Base-by-base conservation (phyloP, 2,797 vertebrate species). In the Hozukius guyotensis region DNA sequence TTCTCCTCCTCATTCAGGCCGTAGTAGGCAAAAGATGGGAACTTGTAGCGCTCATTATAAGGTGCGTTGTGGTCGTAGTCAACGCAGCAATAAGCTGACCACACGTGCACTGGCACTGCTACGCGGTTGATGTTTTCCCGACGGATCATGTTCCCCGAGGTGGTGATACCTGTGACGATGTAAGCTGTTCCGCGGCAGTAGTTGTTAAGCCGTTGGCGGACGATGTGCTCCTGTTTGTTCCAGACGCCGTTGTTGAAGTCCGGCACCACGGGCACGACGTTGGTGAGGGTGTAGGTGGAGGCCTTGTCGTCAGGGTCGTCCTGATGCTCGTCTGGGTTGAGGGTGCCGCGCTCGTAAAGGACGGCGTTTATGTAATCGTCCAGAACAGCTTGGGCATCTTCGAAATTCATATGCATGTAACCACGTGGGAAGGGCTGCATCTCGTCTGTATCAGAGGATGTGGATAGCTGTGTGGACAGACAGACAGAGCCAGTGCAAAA, bases 271-370 rank as follows among this genome's bases (percentile, higher is more conserved):
- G 95, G 94, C 16, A 96, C 94, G 0, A 95, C 90, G 3, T 96
- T 95, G 68, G 95, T 96, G 59, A 96, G 89, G 36, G 95, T 95
- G 92, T 95, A 95, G 55, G 95, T 94, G 73, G 95, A 81, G 38
- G 94, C 92, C 80, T 95, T 95, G 93, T 95, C 95, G 0, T 93
- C 88, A 0, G 34, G 91, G 0, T 95, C 80, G 0, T 82, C 82
- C 88, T 96, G 94, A 73, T 95, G 94, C 82, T 89, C 84, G 2
- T 94, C 94, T 0, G 93, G 93, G 85, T 94, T 95, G 52, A 95
- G 91, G 63, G 89, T 81, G 1, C 91, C 93, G 0, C 94, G 91
- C 60, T 95, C 92, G 2, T 93, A 95, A 7, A 80, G n/a, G 76
- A 95, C 63, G 29, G 93, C 93, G 1, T 95, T 91, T 1, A 86